Evolutionary conservation across 2,888 invertebrate species (phyloP), one percentile per base, ranked within the genome.

Genomic region (Troglohyphantes excavatus): DNA sequence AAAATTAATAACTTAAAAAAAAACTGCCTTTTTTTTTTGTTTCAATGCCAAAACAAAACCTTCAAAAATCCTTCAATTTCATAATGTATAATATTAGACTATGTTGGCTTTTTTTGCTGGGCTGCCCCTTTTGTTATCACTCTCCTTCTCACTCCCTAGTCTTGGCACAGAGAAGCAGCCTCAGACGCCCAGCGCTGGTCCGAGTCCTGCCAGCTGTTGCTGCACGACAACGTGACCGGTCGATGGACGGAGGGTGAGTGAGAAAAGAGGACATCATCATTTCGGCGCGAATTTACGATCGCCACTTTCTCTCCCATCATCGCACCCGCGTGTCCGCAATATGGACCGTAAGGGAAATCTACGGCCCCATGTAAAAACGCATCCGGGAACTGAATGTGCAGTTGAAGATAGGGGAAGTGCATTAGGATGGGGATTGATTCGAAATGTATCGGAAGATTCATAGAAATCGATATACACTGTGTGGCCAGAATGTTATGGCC

Each of bases 141-240:
- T 23, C 5, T 21, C 23, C 17, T 23, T 26, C 2, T 0, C 21
- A 23, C 13, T 21, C n/a, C n/a, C 53, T 94, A 97, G 97, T 95
- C 95, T 83, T 97, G 96, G 96, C 96, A 96, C 92, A 93, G 94
- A 21, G 95, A 95, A 0, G 96, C 96, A 6, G 96, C 96, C 0
- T 94, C 93, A 91, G 95, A 96, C 26, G 97, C 97, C 0, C 96
- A 97, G 93, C 94, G 94, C 84, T 97, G 97, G 95, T 96, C 97
- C 0, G 95, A 96, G 87, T 94, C 95, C 91, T 97, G 97, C 92
- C 93, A 95, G 92, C 95, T 96, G 92, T 94, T 97, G 39, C 94
- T 95, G 53, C 97, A 97, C 93, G 96, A 96, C 92, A 95, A 95
- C 92, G 94, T 95, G 0, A 94, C 94, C 26, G 96, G 96, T 13